These are phyloP conservation scores for Colistium nudipinnis DNA, from an alignment of 2,113 vertebrate species.

Conservation along the genomic window DNA sequence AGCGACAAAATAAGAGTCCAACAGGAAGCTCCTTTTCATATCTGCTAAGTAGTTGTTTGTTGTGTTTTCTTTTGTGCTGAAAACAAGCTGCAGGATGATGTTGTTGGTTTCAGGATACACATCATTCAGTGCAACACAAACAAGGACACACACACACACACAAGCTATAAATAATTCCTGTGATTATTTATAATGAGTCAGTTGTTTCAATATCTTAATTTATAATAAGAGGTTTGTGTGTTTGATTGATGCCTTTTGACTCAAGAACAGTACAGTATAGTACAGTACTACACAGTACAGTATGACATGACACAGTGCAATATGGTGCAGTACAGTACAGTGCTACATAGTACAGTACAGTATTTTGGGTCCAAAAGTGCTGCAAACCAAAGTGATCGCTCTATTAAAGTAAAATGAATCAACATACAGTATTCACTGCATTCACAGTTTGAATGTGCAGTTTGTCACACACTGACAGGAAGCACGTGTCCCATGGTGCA, in stretches of 20 bases:
- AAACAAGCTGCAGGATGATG: not conserved
- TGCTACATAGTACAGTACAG: not conserved
- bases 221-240: not conserved
- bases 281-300: not conserved
- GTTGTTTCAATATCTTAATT: not conserved
- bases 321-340: not conserved
- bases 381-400: not conserved
- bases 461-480: constrained; percentile 1
- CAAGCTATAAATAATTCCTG: not conserved
- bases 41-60: not conserved
- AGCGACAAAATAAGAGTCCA: not conserved
- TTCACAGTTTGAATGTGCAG: constrained; percentile 18
- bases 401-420: not conserved
- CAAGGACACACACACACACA: not conserved
- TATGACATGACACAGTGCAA: not conserved
- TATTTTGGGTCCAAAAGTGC: not conserved
- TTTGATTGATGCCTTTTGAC: not conserved
- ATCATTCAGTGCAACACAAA: too few species aligned
- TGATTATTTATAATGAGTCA: not conserved
- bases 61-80: not conserved
- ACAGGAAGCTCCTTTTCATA: not conserved
- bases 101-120: not conserved
- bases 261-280: not conserved
- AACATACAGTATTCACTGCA: constrained; percentile 11
- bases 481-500: constrained; percentile 67